A percentile compares a stretch with the other conserved stretches of the same genome.
phyloP scores from a whole-genome alignment of 2,113 vertebrate genomes.

The Gobio gobio region DNA sequence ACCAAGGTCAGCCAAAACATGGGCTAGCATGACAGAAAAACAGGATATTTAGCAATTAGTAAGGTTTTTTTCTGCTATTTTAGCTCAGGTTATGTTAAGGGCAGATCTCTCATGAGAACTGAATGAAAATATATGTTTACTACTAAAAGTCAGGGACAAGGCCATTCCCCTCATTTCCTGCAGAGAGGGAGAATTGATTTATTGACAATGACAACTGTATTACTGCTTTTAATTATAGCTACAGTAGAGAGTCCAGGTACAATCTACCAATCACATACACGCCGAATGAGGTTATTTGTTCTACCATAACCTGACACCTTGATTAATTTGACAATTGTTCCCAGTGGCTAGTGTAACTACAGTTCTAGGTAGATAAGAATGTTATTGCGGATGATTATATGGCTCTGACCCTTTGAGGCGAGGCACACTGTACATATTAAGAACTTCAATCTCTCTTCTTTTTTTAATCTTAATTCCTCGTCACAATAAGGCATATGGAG shows the following conservation, averaged over 20 bases:
- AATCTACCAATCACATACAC: slow-evolving; percentile 69
- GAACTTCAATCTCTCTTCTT: slow-evolving; percentile 14
- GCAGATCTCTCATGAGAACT: neutral
- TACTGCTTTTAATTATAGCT: slow-evolving; percentile 80
- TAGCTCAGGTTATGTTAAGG: neutral
- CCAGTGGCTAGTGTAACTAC: slow-evolving; percentile 67
- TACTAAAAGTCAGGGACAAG: slow-evolving; percentile 49
- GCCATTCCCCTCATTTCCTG: slow-evolving; percentile 45
- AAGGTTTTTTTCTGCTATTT: neutral
- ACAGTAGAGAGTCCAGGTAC: slow-evolving; percentile 64
- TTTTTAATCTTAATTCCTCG: slow-evolving; percentile 28
- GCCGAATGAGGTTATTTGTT: slow-evolving; percentile 76
- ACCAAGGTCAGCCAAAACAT: slow-evolving; percentile 1
- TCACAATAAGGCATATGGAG: slow-evolving; percentile 25
- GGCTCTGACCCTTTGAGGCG: slow-evolving; percentile 69
- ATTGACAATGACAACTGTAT: slow-evolving; percentile 75
- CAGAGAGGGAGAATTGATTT: slow-evolving; percentile 67
- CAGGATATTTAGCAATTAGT: slow-evolving; percentile 9
- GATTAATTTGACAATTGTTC: slow-evolving; percentile 77
- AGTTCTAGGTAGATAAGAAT: slow-evolving; percentile 68
- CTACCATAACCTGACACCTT: slow-evolving; percentile 68
- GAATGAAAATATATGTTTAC: slow-evolving; percentile 37
- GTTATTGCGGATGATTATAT: slow-evolving; percentile 67
- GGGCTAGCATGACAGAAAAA: neutral
- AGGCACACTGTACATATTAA: slow-evolving; percentile 51